Base-by-base conservation (phyloP, 1,140 invertebrate species). In the Neodiprion fabricii region DNA sequence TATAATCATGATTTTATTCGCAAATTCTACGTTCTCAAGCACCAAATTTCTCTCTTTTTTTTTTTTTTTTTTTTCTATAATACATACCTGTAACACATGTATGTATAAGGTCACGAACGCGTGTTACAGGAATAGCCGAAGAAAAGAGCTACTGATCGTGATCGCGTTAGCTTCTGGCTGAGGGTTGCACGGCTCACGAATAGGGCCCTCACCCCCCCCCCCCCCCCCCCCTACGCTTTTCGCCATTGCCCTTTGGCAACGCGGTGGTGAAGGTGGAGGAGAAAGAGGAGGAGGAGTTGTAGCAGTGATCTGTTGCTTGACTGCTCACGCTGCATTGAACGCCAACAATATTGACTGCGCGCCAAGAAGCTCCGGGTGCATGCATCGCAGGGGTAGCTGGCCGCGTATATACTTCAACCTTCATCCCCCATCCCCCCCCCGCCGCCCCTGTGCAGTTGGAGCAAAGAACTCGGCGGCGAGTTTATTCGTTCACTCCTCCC, bases 301-400 rank as follows among this genome's bases (percentile, higher is more conserved):
- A 61, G 53, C 53, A 61, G 77, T 85, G 83, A 87, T 87, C 84
- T 86, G 85, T 87, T 86, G 85, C 53, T 61, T 61, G 53, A 61
- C 53, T 61, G 53, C 83, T 86, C 78, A 83, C 81, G 81, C 77
- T 75, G 77, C 78, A 76, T 9, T 81, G 80, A 77, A 78, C 79
- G 81, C 77, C 78, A 79, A 85, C 84, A 86, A 87, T 86, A 87
- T 86, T 86, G 85, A 85, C 85, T 82, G 79, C 72, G 76, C 77
- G 82, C 78, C 80, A 82, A 85, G 81, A 80, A 86, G 53, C 53
- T 12, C 53, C 53, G 53, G 53, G 28, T 40, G 28, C 28, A 40
- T 40, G 28, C 28, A 40, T 40, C 2, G 28, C 2, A 40, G 28
- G 28, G 28, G 28, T 40, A 40, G 28, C 28, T 40, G 28, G 28